Base-by-base conservation (phyloP, 37 sponge, comb jelly and placozoan species). In the Beroe ovata region DNA sequence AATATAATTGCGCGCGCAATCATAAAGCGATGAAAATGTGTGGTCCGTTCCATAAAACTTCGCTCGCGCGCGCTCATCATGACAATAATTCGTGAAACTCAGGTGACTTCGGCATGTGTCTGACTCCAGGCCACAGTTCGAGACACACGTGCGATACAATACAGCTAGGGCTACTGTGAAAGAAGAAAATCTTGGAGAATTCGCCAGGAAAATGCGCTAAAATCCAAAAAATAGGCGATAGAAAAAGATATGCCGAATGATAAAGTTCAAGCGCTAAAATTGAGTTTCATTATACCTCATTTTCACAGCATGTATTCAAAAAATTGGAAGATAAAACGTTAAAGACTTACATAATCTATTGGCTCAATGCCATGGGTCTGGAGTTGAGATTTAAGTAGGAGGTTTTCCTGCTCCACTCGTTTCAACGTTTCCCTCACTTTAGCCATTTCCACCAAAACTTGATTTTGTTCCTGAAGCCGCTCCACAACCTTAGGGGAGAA, bases 381-480 rank as follows among this genome's bases (percentile, higher is more conserved):
- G 20, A 77, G 47, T 54, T 77, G 84, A 42, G 38, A 36, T 40
- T 35, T 8, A 1, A 77, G 84, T 11, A 77, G 84, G 3, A 77
- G 22, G 54, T 77, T 77, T 40, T 77, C 84, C 84, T 77, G 84
- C 21, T 77, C 84, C 16, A 77, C 54, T 37, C 84, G 84, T 77
- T 77, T 77, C 54, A 77, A 25, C 4, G 19, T 77, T 23, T 77
- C 84, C 22, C 84, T 39, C 29, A 77, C 84, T 40, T 77, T 77
- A 19, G 84, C 84, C 84, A 77, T 39, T 20, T 77, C 84, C 6
- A 33, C 84, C 1, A 77, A 29, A n/a, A 77, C 84, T 23, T 77
- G 84, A 25, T 77, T 77, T 25, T 77, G 84, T 25, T 77, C 84
- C 84, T 77, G 84, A n/a, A 77, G 38, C 28, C 84, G 16, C 25